A percentile compares a stretch with the other conserved stretches of the same genome.
Evolutionary conservation across 2,797 vertebrate species (phyloP).

Genomic region (Pteropus rufus): DNA sequence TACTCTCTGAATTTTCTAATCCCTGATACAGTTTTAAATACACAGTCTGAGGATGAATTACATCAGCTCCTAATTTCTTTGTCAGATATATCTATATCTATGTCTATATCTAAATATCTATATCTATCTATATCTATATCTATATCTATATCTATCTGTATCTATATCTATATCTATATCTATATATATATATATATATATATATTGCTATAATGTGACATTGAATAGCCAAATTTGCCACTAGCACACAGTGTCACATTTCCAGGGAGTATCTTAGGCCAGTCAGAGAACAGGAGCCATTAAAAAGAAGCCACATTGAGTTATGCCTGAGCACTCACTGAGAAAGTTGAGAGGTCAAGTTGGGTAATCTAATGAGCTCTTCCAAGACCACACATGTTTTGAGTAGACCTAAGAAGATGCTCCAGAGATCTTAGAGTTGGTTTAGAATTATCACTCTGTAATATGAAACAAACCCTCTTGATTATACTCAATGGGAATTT

Average conservation of each 20-base stretch:
- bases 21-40: not conserved
- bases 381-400: not conserved
- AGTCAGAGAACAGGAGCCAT: not conserved
- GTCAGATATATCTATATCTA: not conserved
- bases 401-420: conserved; percentile 8
- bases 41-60: not conserved
- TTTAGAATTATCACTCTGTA: conserved; percentile 49
- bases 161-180: not conserved
- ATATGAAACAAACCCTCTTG: conserved; percentile 70
- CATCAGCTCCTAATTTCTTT: not conserved
- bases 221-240: not conserved
- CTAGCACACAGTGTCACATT: not conserved
- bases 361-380: conserved; percentile 42
- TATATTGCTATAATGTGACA: not conserved
- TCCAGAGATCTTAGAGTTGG: conserved; percentile 7
- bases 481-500: conserved; percentile 67
- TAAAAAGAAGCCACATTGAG: not conserved
- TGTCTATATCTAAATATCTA: too few relatives aligned
- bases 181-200: too few relatives aligned
- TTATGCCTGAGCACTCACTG: not conserved
- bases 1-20: not conserved
- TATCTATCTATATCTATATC: too few relatives aligned
- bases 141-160: too few relatives aligned
- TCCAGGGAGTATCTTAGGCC: not conserved
- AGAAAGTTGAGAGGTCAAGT: conserved; percentile 32